Conservation (phyloP, 1,140 invertebrate species). For the Maconellicoccus hirsutus region DNA sequence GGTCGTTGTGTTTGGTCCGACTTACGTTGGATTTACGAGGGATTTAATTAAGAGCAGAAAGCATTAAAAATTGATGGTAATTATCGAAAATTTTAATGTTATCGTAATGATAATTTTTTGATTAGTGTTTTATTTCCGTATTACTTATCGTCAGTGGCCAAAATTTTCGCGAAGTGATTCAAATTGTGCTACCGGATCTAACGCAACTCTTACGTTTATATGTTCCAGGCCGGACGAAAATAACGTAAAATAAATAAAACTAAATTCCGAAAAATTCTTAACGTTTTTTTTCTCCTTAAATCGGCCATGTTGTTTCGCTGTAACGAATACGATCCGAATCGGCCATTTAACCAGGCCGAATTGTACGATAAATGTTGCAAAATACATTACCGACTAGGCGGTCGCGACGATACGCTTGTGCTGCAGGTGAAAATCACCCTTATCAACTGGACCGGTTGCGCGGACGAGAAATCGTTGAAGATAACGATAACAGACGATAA, state of each 20-base stretch:
- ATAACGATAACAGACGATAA: not conserved
- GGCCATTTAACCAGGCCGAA: not conserved
- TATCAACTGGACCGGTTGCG: not conserved
- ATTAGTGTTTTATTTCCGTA: too few relatives aligned
- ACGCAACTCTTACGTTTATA: not conserved
- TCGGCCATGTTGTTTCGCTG: not conserved
- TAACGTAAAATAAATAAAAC: not conserved
- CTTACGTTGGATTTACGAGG: too few relatives aligned
- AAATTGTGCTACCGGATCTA: not conserved
- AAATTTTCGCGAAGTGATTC: not conserved
- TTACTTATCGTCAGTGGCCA: too few relatives aligned
- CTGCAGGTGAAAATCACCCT: not conserved
- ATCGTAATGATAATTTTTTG: too few relatives aligned
- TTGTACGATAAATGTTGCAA: not conserved
- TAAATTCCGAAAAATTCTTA: not conserved
- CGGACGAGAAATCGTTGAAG: not conserved
- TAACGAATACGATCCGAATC: constrained; percentile 7
- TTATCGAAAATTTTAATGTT: too few relatives aligned
- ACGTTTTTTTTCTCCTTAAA: not conserved
- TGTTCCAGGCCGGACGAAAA: not conserved
- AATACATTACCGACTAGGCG: not conserved
- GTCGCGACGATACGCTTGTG: not conserved
- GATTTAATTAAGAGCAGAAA: too few relatives aligned
- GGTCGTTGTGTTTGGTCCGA: too few relatives aligned
- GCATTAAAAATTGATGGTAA: too few relatives aligned